Conservation (phyloP, 2,113 vertebrate genomes). For the Burhinus oedicnemus region DNA sequence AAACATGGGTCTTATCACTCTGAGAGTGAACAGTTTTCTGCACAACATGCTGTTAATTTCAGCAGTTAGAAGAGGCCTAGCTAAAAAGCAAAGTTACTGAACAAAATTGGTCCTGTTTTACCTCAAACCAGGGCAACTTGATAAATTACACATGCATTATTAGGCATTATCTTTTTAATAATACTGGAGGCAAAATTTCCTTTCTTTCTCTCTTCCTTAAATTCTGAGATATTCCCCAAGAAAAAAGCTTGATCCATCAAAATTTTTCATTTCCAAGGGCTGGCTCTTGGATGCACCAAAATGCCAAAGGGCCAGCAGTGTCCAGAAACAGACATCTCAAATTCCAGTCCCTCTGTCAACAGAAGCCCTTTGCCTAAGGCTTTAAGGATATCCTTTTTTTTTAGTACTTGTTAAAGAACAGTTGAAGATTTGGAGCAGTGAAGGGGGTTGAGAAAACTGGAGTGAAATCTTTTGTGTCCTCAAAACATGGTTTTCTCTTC, state of each 20-base stretch:
- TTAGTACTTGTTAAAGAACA: not conserved
- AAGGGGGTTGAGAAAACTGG: not conserved
- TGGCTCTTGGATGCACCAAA: not conserved
- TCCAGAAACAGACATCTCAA: not conserved
- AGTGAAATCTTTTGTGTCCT: not conserved
- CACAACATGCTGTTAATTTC: too few species aligned
- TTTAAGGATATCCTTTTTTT: not conserved
- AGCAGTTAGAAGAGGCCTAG: too few species aligned
- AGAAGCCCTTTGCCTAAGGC: not conserved
- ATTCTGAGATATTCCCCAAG: not conserved
- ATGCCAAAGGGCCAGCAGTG: not conserved
- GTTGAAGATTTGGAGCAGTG: not conserved
- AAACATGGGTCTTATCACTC: too few species aligned
- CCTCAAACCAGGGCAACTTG: too few species aligned
- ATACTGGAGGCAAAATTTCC: not conserved
- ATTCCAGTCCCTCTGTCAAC: not conserved
- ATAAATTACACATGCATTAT: not conserved
- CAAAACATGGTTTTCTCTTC: not conserved
- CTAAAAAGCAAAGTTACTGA: too few species aligned
- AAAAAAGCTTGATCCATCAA: not conserved
- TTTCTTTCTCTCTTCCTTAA: not conserved
- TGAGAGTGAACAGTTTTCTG: too few species aligned
- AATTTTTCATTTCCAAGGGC: not conserved
- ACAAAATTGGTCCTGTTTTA: too few species aligned
- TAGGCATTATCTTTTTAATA: not conserved